Evolutionary conservation across 2,888 invertebrate genomes (phyloP), one percentile per base, ranked within the genome.

Genomic region (Aphodius sticticus): DNA sequence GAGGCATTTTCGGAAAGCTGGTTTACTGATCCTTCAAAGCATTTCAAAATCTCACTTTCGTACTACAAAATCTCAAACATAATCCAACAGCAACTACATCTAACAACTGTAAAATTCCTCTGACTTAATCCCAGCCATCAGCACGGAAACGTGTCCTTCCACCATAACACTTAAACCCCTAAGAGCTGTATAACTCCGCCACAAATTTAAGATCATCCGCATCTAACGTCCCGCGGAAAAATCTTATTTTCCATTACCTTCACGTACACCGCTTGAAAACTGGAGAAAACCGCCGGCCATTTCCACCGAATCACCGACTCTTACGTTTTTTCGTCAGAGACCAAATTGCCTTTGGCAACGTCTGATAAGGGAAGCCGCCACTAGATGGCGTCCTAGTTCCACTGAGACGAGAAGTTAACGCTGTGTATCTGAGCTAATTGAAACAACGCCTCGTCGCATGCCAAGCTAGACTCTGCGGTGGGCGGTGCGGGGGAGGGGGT

Each of bases 381-480:
- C 72, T 79, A 80, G 80, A 81, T 81, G 80, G 81, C 81, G 71
- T 76, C 77, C 79, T 79, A 79, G 78, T 78, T 77, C 53, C 37
- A 75, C 78, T 16, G 53, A 76, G 78, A 77, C 75, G 75, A 71
- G 80, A 78, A 79, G 77, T 77, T 53, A 53, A 77, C 69, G 80
- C 76, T 77, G 81, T 81, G 80, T 84, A 80, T 84, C 80, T 83
- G 79, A 76, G 83, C 82, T 83, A 84, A 84, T 83, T 84, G 83
- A 83, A 84, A 84, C 84, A 82, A 82, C 83, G 83, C 86, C 84
- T 81, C 80, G 83, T 80, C 82, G 84, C 83, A 84, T 81, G 82
- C 82, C 82, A 77, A 79, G 83, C 83, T 81, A 80, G 81, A 53
- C 12, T 53, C 53, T 53, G 9, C 9, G 7, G 53, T 6, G 7